Evolutionary conservation across 2,113 vertebrate species (phyloP).

Genomic region (Myodes glareolus): DNA sequence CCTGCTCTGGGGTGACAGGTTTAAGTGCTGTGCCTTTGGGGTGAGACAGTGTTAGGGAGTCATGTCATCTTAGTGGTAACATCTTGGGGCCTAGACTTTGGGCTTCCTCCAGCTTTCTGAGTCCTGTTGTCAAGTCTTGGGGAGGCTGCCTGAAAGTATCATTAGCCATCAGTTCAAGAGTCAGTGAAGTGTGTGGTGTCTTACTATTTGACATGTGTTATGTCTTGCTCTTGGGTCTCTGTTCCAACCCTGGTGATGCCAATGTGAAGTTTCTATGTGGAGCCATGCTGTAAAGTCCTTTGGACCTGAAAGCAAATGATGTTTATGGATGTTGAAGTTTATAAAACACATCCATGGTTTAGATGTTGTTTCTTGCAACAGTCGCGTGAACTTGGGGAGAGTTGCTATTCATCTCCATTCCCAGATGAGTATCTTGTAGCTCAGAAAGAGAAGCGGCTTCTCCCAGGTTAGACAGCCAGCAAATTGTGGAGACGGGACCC

Average conservation of each 20-base stretch:
- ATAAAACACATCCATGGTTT: not conserved
- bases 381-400: not conserved
- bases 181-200: not conserved
- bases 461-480: not conserved
- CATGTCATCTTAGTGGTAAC: rapidly evolving
- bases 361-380: not conserved
- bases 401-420: not conserved
- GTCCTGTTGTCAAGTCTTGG: too few relatives aligned
- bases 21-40: not conserved
- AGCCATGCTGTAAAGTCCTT: not conserved
- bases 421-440: not conserved
- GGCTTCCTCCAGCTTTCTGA: not conserved
- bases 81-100: not conserved
- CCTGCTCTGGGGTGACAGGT: not conserved
- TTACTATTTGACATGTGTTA: not conserved
- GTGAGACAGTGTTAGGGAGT: not conserved
- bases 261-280: not conserved
- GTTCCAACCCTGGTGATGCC: not conserved
- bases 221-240: not conserved
- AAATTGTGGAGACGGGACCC: not conserved
- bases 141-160: not conserved
- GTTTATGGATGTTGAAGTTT: not conserved
- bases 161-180: not conserved
- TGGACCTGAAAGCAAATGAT: not conserved
- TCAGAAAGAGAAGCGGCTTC: not conserved